Conservation (phyloP, 2,888 invertebrate genomes). For the Troglohyphantes excavatus region DNA sequence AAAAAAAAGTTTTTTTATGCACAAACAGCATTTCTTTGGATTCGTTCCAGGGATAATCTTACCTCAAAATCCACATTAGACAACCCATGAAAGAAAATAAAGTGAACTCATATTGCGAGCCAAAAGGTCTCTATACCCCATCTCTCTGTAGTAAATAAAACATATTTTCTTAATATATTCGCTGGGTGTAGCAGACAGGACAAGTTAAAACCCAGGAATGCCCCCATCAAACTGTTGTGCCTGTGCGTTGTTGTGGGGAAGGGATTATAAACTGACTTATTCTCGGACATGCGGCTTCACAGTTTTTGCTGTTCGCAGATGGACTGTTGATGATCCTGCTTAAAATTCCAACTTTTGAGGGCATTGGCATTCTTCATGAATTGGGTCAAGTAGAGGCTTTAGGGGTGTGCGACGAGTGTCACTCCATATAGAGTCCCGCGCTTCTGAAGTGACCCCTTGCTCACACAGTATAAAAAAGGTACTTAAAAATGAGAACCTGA, state of each 20-base stretch:
- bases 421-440: no score
- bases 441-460: no score
- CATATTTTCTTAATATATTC: slow-evolving; percentile 20
- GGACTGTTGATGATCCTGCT: neutral
- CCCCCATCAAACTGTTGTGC: neutral
- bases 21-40: slow-evolving; percentile 63
- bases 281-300: neutral
- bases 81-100: slow-evolving; percentile 17
- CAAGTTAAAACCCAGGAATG: neutral
- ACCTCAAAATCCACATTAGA: slow-evolving; percentile 67
- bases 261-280: neutral
- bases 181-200: neutral
- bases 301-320: neutral
- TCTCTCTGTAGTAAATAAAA: slow-evolving; percentile 38
- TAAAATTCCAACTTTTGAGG: neutral
- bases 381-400: no score
- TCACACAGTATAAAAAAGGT: no score
- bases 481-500: no score
- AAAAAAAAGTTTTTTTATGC: slow-evolving; percentile 17
- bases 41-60: slow-evolving; percentile 40
- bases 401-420: no score
- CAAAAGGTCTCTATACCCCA: neutral
- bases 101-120: neutral
- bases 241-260: neutral
- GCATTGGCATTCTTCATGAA: no score